Percentiles rank a stretch among this genome's conserved stretches.
These are phyloP conservation scores for Astropecten irregularis DNA, from an alignment of 53 echinoderm and acorn worm genomes.

Conservation along the genomic window DNA sequence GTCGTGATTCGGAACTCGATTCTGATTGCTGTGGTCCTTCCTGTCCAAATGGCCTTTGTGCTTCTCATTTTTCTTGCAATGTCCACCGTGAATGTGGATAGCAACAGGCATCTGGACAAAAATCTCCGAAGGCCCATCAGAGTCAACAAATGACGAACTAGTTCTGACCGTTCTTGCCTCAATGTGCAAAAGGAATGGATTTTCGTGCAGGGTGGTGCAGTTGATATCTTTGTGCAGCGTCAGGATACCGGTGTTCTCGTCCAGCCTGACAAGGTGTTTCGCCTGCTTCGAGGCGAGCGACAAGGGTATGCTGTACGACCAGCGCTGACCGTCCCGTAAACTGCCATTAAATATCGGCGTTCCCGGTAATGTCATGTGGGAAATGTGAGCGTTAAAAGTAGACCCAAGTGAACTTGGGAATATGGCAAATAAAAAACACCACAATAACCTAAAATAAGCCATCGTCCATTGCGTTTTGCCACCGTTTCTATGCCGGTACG, in stretches of 20 bases:
- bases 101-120: constrained; percentile 74
- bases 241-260: constrained; percentile 68
- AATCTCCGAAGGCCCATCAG: constrained; percentile 25
- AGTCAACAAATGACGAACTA: constrained; percentile 8
- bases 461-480: constrained; percentile 12
- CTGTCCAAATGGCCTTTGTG: constrained; percentile 21
- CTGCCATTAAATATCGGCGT: constrained; percentile 70
- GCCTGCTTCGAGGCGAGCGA: constrained; percentile 66
- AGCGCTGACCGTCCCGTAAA: constrained; percentile 26
- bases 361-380: constrained; percentile 54
- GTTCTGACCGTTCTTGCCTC: constrained; percentile 72
- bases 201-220: constrained; percentile 72
- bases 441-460: constrained; percentile 19
- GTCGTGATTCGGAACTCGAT: constrained; percentile 51
- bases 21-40: constrained; percentile 56
- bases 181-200: constrained; percentile 82
- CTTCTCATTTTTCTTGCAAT: constrained; percentile 74
- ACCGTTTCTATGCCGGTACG: background rate
- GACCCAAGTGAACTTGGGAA: constrained; percentile 46
- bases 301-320: constrained; percentile 69
- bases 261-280: constrained; percentile 64
- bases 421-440: constrained; percentile 25
- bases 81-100: constrained; percentile 81
- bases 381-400: constrained; percentile 68
- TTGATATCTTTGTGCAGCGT: constrained; percentile 61